Evolutionary conservation across 2,888 invertebrate genomes (phyloP).

Genomic region (Carcina quercana): DNA sequence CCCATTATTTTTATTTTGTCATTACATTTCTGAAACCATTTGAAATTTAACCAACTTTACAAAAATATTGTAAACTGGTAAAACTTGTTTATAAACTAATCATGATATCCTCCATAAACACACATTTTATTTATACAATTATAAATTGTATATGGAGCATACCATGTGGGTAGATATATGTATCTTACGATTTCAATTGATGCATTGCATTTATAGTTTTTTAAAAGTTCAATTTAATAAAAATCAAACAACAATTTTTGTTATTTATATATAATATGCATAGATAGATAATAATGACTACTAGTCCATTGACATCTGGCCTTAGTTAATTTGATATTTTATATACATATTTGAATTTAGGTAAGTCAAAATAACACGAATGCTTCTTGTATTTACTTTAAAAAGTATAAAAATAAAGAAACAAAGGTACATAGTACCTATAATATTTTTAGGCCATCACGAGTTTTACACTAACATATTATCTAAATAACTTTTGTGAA

Average conservation of each 20-base stretch:
- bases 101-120: slow-evolving; percentile 36
- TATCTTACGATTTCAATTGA: slow-evolving; percentile 70
- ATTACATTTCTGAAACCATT: slow-evolving; percentile 34
- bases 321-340: too few species aligned
- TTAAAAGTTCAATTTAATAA: slow-evolving; percentile 68
- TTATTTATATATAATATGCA: slow-evolving; percentile 46
- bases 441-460: slow-evolving; percentile 35
- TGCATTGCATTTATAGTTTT: slow-evolving; percentile 70
- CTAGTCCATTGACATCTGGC: slow-evolving; percentile 50
- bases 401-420: background rate
- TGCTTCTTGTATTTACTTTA: background rate
- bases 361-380: too few species aligned
- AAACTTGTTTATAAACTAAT: slow-evolving; percentile 37
- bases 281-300: slow-evolving; percentile 48
- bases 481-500: slow-evolving; percentile 5
- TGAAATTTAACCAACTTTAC: too few species aligned
- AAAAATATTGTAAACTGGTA: too few species aligned
- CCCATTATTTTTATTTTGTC: too few species aligned
- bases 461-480: slow-evolving; percentile 4
- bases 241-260: slow-evolving; percentile 66
- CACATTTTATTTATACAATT: slow-evolving; percentile 24
- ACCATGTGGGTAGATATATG: slow-evolving; percentile 58
- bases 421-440: slow-evolving; percentile 52
- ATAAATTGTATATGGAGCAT: slow-evolving; percentile 37
- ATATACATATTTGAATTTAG: too few species aligned